Evolutionary conservation across 2,797 vertebrate species (phyloP).

Genomic region (Girardinus metallicus): DNA sequence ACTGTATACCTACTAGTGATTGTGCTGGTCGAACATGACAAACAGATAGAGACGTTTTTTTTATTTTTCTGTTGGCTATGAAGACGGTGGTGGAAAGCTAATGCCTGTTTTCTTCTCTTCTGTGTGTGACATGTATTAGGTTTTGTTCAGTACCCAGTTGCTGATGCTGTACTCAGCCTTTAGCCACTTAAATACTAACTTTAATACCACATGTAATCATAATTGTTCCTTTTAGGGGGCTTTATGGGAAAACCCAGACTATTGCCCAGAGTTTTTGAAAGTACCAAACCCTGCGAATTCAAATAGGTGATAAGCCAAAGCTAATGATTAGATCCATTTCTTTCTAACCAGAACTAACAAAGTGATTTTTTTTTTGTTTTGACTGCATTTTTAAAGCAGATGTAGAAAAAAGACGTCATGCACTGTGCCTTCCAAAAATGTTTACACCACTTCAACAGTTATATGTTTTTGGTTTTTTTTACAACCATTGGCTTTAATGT

Average conservation of each 20-base stretch:
- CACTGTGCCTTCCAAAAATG: neutral
- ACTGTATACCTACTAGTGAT: conserved; percentile 57
- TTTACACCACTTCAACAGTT: neutral
- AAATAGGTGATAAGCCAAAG: conserved; percentile 1
- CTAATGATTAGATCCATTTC: neutral
- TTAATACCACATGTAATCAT: neutral
- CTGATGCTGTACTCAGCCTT: conserved; percentile 37
- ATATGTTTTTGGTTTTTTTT: no score
- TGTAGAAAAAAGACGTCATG: conserved; percentile 5
- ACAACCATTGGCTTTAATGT: neutral
- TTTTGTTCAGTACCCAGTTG: conserved; percentile 42
- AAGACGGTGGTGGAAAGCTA: conserved; percentile 36
- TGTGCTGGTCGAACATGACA: conserved; percentile 32
- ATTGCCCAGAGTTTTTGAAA: conserved; percentile 6
- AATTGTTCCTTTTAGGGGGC: conserved; percentile 16
- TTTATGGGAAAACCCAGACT: conserved; percentile 13
- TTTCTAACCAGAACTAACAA: neutral
- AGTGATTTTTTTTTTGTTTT: neutral
- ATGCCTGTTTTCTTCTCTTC: conserved; percentile 55
- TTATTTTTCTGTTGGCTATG: conserved; percentile 30
- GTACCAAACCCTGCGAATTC: neutral
- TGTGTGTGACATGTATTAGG: conserved; percentile 41
- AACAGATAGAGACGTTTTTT: conserved; percentile 38
- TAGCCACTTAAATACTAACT: conserved; percentile 17
- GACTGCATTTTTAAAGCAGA: conserved; percentile 6